A percentile compares a stretch with the other conserved stretches of the same genome.
Evolutionary conservation across 37 sponge, comb jelly and placozoan species (phyloP).

Genomic region (Cladorhizidae sp.): DNA sequence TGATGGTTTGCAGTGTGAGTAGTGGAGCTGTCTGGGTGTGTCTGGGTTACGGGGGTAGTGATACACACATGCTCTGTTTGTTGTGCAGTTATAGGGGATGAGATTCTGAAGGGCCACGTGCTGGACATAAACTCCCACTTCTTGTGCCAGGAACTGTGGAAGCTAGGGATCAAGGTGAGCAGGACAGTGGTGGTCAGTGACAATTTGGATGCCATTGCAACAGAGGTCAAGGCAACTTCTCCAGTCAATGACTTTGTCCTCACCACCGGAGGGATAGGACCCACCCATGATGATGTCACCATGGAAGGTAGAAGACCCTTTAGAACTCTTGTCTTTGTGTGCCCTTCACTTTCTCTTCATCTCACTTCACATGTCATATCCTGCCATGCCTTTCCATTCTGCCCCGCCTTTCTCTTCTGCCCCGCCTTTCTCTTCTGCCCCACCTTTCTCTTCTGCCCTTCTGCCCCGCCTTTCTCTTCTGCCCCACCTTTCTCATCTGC

Average conservation of each 20-base stretch:
- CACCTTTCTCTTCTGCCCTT: no score
- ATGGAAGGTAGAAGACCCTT: conserved; percentile 82
- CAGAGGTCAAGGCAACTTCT: conserved; percentile 53
- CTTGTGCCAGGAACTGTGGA: conserved; percentile 75
- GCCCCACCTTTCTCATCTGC: no score
- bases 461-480: no score
- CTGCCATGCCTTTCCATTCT: no score
- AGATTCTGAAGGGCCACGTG: conserved; percentile 85
- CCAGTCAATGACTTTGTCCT: conserved; percentile 58
- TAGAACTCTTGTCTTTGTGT: no score
- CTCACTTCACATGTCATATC: no score
- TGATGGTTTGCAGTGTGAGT: no score
- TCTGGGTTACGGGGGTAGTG: no score
- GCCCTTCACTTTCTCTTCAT: no score
- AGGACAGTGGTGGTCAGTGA: conserved; percentile 68
- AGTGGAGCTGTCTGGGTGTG: no score
- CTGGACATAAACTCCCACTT: conserved; percentile 83
- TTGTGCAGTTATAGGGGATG: conserved; percentile 84
- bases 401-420: no score
- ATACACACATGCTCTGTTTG: no score
- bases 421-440: background rate
- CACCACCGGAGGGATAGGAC: conserved; percentile 88
- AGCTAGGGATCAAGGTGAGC: conserved; percentile 64
- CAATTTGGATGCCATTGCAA: conserved; percentile 51
- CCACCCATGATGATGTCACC: conserved; percentile 94